Evolutionary conservation across 2,113 vertebrate species (phyloP).

Genomic region (Daubentonia madagascariensis): DNA sequence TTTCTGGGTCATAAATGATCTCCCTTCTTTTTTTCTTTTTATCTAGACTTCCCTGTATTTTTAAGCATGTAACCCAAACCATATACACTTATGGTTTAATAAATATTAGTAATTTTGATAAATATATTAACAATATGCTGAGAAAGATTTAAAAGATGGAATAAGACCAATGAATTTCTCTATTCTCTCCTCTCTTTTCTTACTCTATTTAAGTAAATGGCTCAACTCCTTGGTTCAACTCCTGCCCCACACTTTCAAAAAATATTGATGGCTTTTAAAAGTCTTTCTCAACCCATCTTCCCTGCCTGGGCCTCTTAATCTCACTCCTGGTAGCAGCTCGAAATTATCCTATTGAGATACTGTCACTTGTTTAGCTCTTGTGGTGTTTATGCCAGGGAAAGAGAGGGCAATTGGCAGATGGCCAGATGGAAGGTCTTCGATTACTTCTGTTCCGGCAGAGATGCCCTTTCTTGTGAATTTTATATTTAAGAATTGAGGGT

Average conservation of each 20-base stretch:
- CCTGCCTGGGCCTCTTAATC: background rate
- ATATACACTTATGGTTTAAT: background rate
- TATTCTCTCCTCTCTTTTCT: background rate
- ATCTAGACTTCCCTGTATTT: background rate
- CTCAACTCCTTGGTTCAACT: background rate
- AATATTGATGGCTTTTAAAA: background rate
- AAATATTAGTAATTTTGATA: conserved; percentile 6
- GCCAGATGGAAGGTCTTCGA: background rate
- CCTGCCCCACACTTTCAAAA: background rate
- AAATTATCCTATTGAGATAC: conserved; percentile 10
- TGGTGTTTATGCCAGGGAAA: background rate
- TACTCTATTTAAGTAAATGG: background rate
- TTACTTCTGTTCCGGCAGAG: background rate
- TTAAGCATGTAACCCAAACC: background rate
- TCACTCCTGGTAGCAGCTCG: background rate
- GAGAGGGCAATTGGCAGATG: background rate
- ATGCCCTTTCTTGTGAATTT: conserved; percentile 15
- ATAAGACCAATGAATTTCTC: background rate
- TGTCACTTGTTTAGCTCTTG: background rate
- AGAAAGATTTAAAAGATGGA: background rate
- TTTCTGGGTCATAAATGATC: background rate
- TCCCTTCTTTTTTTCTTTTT: background rate
- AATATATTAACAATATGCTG: background rate
- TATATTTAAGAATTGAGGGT: background rate
- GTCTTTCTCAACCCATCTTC: background rate